phyloP scores from a whole-genome alignment of 2,113 vertebrate species.

The Fulica atra region DNA sequence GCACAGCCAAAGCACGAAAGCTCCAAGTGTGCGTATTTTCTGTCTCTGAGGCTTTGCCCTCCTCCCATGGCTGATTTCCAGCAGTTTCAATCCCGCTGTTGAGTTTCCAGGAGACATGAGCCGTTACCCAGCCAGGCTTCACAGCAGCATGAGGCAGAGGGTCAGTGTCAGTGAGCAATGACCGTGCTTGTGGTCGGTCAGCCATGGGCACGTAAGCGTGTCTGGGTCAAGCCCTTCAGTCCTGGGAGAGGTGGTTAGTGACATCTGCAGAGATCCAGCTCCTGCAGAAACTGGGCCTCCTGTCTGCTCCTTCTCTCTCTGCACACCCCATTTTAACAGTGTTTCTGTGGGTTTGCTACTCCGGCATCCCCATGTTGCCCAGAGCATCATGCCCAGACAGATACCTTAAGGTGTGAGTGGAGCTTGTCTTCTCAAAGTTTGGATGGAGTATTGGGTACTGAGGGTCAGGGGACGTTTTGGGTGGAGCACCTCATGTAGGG shows the following conservation, averaged over 20 bases:
- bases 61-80: background rate
- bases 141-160: background rate
- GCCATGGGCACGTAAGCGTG: accelerated
- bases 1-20: background rate
- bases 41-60: background rate
- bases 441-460: background rate
- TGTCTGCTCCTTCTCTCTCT: background rate
- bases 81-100: background rate
- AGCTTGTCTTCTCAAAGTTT: background rate
- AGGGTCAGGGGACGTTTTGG: background rate
- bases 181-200: accelerated
- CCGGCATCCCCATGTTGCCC: background rate
- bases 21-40: background rate
- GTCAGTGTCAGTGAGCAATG: accelerated
- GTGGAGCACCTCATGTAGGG: background rate
- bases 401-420: background rate
- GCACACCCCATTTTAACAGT: background rate
- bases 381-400: background rate
- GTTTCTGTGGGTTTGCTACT: background rate
- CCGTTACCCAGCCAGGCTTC: background rate
- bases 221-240: background rate
- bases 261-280: background rate
- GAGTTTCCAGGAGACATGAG: background rate
- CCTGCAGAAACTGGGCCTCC: background rate
- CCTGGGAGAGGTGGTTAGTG: background rate